Evolutionary conservation across 2,888 invertebrate species (phyloP), one percentile per base, ranked within the genome.

Genomic region (Corbicula japonica): DNA sequence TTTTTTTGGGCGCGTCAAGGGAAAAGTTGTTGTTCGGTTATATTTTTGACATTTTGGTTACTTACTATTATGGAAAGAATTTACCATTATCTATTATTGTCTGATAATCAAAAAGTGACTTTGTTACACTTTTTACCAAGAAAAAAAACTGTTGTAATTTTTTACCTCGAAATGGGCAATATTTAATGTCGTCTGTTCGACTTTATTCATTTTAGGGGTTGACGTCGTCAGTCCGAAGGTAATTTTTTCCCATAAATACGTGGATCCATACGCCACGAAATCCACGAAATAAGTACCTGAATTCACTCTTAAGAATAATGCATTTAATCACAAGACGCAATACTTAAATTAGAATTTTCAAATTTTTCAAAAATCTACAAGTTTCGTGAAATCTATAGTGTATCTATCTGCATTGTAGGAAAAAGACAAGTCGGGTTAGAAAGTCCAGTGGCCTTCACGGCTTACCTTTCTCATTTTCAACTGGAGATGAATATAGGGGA

Each of bases 401-500:
- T 48, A 12, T n/a, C 21, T 48, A 26, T 52, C 15, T 23, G 30
- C 32, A 21, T 50, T 62, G 6, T 30, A 73, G 73, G 30, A 2
- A 65, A 65, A 26, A 44, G 69, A 8, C 69, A 69, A 34, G 58
- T 28, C n/a, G n/a, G n/a, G 10, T 1, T 2, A 6, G 23, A 54
- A 4, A 60, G 50, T 21, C 35, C 35, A 21, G 26, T 65, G 12
- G 76, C 76, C 3, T 76, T 76, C 35, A 71, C 76, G 30, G 71
- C 76, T 1, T 76, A 76, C 35, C 32, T 71, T 26, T 71, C 71
- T 3, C 58, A 60, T 4, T 60, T 28, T 21, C n/a, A 5, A 1
- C 32, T 44, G 23, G 34, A n/a, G 1, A 18, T 76, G 38, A 38
- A 21, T 3, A 48, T 65, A 15, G 60, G 60, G 5, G 41, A 65